phyloP scores from a whole-genome alignment of 2,113 vertebrate species.

The Triplophysa tibetana region DNA sequence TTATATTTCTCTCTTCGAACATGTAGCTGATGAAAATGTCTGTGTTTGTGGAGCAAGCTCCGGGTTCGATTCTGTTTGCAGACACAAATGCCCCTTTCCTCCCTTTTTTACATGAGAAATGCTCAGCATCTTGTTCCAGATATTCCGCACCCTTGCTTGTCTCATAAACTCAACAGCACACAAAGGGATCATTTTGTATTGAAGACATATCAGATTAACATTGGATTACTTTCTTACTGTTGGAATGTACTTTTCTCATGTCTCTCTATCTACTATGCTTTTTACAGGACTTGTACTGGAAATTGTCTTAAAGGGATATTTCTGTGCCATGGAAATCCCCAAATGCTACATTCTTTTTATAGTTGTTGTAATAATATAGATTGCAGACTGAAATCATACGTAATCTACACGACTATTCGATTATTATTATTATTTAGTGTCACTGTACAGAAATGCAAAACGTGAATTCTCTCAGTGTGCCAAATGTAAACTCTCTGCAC shows the following conservation, averaged over 20 bases:
- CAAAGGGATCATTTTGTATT: slow-evolving; percentile 93
- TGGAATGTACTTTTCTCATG: slow-evolving; percentile 82
- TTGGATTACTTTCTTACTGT: slow-evolving; percentile 75
- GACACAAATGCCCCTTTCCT: slow-evolving; percentile 82
- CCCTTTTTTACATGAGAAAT: slow-evolving; percentile 81
- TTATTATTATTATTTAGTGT: slow-evolving; percentile 76
- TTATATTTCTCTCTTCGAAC: slow-evolving; percentile 72
- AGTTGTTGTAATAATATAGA: background rate
- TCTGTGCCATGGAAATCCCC: slow-evolving; percentile 77
- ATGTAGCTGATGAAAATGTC: slow-evolving; percentile 77
- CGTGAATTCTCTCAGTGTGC: slow-evolving; percentile 82
- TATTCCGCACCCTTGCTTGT: slow-evolving; percentile 65
- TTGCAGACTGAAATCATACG: background rate
- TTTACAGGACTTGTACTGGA: slow-evolving; percentile 82
- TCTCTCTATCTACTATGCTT: slow-evolving; percentile 79
- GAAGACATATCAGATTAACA: slow-evolving; percentile 89
- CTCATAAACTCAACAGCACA: slow-evolving; percentile 85
- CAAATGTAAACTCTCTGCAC: slow-evolving; percentile 98
- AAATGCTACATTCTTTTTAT: slow-evolving; percentile 67
- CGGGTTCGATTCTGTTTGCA: slow-evolving; percentile 78
- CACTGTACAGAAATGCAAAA: slow-evolving; percentile 94
- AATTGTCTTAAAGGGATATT: slow-evolving; percentile 80
- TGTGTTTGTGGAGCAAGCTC: slow-evolving; percentile 73
- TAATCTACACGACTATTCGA: slow-evolving; percentile 21
- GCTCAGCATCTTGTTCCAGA: slow-evolving; percentile 59